Conservation (phyloP, 2,888 invertebrate genomes). For the Drosophila merina region DNA sequence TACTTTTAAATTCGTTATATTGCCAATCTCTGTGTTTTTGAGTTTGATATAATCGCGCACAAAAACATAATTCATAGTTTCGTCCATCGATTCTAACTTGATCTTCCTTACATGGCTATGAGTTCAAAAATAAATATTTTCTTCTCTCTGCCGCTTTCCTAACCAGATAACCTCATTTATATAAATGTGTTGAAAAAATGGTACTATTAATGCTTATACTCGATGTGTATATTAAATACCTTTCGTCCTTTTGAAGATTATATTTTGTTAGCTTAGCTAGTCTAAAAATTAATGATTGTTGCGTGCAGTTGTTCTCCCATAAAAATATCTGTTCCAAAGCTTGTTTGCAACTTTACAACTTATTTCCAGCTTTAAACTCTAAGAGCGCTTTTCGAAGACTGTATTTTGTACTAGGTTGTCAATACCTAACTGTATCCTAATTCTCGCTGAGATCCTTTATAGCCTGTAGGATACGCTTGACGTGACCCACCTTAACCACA, state of each 20-base stretch:
- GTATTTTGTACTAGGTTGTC: constrained; percentile 54
- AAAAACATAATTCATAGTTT: constrained; percentile 45
- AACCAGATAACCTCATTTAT: too few species aligned
- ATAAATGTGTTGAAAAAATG: not conserved
- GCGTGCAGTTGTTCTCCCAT: constrained; percentile 61
- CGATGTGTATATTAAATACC: not conserved
- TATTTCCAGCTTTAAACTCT: constrained; percentile 26
- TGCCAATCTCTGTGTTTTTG: constrained; percentile 52
- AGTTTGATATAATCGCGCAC: constrained; percentile 33
- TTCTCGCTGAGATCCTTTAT: constrained; percentile 90
- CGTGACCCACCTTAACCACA: constrained; percentile 97
- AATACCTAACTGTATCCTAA: constrained; percentile 53
- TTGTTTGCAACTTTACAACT: constrained; percentile 28
- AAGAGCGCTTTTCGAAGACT: constrained; percentile 51
- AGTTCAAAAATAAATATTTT: not conserved
- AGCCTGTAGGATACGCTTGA: constrained; percentile 96
- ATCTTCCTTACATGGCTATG: not conserved
- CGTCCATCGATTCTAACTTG: not conserved
- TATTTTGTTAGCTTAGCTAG: constrained; percentile 65
- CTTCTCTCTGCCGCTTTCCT: constrained; percentile 6
- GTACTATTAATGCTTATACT: not conserved
- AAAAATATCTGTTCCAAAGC: constrained; percentile 41
- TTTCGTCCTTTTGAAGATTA: not conserved
- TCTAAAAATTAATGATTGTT: constrained; percentile 77
- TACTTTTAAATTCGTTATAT: constrained; percentile 79